Conservation (phyloP, 2,888 invertebrate species). For the Pterostichus niger region DNA sequence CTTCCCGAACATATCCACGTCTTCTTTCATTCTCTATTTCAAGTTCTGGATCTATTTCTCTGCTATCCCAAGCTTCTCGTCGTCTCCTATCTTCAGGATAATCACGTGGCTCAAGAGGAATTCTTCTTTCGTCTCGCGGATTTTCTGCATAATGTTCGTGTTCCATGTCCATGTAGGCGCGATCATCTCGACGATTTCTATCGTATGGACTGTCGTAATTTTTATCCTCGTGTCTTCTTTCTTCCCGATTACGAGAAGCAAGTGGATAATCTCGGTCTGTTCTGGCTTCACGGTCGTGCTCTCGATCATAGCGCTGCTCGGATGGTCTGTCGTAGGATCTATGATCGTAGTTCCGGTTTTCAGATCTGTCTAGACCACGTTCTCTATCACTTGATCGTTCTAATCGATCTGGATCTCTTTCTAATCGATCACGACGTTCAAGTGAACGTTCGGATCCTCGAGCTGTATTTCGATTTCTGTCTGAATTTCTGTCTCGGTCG, state of each 20-base stretch:
- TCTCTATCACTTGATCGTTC: conserved; percentile 51
- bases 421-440: conserved; percentile 72
- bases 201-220: conserved; percentile 77
- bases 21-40: conserved; percentile 72
- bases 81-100: conserved; percentile 75
- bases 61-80: conserved; percentile 75
- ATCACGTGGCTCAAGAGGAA: conserved; percentile 72
- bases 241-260: conserved; percentile 72
- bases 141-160: conserved; percentile 73
- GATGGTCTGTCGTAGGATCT: conserved; percentile 72
- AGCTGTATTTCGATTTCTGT: conserved; percentile 67
- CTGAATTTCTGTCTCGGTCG: conserved; percentile 76
- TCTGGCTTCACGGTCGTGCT: conserved; percentile 73
- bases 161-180: conserved; percentile 75
- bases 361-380: conserved; percentile 68
- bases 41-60: conserved; percentile 71
- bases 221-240: conserved; percentile 74
- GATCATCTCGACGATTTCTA: conserved; percentile 76
- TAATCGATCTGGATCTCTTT: conserved; percentile 69
- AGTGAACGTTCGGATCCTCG: conserved; percentile 70
- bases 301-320: conserved; percentile 73
- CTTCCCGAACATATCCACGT: conserved; percentile 72
- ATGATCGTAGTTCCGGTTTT: conserved; percentile 70
- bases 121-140: conserved; percentile 72
- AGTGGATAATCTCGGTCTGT: conserved; percentile 73